Evolutionary conservation across 2,888 invertebrate genomes (phyloP).

Genomic region (Dicroscelio sp.): DNA sequence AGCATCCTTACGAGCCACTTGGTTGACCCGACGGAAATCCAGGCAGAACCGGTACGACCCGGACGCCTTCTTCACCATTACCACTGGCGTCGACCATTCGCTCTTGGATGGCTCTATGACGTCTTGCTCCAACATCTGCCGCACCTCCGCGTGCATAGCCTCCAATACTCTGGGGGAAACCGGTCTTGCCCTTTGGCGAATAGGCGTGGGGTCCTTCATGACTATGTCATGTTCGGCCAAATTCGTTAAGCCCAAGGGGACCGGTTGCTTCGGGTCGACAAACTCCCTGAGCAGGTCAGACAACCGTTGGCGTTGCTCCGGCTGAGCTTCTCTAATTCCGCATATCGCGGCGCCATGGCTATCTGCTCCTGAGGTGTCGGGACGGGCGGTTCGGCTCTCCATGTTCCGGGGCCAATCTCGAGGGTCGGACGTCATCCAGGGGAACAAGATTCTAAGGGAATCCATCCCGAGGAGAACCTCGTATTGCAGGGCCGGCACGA

Average conservation of each 20-base stretch:
- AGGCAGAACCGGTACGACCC: not conserved
- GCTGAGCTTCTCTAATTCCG: not conserved
- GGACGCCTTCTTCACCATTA: not conserved
- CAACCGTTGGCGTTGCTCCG: not conserved
- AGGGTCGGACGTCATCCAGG: not conserved
- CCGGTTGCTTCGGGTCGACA: not conserved
- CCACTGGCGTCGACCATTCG: not conserved
- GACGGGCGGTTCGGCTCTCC: not conserved
- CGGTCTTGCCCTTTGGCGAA: not conserved
- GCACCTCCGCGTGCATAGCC: conserved; percentile 14
- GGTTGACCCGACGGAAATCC: not conserved
- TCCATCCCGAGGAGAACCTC: not conserved
- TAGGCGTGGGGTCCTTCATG: not conserved
- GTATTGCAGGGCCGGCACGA: conserved; percentile 1
- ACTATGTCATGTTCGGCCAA: not conserved
- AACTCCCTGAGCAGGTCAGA: not conserved
- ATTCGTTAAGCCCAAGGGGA: not conserved
- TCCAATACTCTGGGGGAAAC: not conserved
- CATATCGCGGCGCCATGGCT: not conserved
- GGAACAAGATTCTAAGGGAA: too few species aligned
- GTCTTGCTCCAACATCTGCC: not conserved
- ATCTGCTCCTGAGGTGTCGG: not conserved
- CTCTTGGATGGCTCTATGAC: not conserved
- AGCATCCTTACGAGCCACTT: too few species aligned
- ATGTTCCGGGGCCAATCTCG: too few species aligned